These are phyloP conservation scores for Schrankia costaestrigalis DNA, from an alignment of 2,888 invertebrate genomes.

Conservation along the genomic window DNA sequence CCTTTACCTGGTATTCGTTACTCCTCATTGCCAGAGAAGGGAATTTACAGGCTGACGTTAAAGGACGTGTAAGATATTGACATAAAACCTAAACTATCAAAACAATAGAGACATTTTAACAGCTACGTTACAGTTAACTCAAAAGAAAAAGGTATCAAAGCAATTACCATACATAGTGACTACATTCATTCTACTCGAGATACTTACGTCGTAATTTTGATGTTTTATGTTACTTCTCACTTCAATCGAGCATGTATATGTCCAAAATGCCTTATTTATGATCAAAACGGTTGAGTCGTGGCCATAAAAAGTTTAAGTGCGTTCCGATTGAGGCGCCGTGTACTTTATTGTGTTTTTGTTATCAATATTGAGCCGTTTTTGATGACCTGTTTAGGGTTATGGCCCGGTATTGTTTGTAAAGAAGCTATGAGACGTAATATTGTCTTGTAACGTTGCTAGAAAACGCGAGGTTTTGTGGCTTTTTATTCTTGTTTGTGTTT, in stretches of 20 bases:
- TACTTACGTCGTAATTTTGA: constrained; percentile 3
- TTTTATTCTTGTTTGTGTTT: neutral
- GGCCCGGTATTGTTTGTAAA: constrained; percentile 24
- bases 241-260: constrained; percentile 22
- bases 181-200: neutral
- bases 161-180: neutral
- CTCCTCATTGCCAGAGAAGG: no score
- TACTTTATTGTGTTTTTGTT: constrained; percentile 26
- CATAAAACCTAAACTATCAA: no score
- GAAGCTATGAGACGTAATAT: constrained; percentile 21
- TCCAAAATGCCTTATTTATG: constrained; percentile 29
- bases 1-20: no score
- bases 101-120: no score
- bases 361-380: constrained; percentile 33
- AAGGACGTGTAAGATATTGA: no score
- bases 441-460: neutral
- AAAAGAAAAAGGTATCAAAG: no score
- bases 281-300: constrained; percentile 26
- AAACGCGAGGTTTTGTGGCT: neutral
- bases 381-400: constrained; percentile 32
- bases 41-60: no score
- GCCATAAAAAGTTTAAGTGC: constrained; percentile 30
- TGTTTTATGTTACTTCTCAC: constrained; percentile 24
- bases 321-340: constrained; percentile 32
- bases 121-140: no score